Conservation (phyloP, 2,113 vertebrate genomes). For the Odocoileus virginianus region DNA sequence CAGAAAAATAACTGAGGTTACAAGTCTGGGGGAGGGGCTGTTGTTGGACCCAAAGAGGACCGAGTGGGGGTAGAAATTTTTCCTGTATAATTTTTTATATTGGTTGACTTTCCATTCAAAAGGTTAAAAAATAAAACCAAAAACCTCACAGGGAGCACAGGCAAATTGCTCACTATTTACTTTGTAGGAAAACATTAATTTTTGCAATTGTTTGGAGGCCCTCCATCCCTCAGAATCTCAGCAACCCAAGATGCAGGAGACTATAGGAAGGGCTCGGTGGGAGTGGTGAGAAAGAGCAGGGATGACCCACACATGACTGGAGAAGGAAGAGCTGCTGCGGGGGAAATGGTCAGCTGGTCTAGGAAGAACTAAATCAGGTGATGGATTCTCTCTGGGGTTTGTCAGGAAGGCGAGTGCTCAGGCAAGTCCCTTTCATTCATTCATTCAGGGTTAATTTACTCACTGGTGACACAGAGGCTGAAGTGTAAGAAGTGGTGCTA, state of each 20-base stretch:
- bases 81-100: not conserved
- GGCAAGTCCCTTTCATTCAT: not conserved
- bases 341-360: not conserved
- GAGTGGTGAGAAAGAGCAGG: not conserved
- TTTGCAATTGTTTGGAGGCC: not conserved
- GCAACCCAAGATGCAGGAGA: not conserved
- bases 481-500: not conserved
- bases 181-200: not conserved
- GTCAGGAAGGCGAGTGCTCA: not conserved
- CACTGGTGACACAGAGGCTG: not conserved
- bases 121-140: not conserved
- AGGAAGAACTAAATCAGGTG: not conserved
- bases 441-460: not conserved
- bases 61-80: not conserved
- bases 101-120: not conserved
- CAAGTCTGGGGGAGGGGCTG: not conserved
- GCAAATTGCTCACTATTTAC: not conserved
- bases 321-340: not conserved
- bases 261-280: not conserved
- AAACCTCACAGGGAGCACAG: not conserved
- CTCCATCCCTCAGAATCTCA: not conserved
- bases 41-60: not conserved
- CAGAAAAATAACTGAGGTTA: not conserved
- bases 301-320: not conserved
- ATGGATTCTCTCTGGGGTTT: not conserved